Evolutionary conservation across 2,888 invertebrate genomes (phyloP), one percentile per base, ranked within the genome.

Genomic region (Oscheius onirici): DNA sequence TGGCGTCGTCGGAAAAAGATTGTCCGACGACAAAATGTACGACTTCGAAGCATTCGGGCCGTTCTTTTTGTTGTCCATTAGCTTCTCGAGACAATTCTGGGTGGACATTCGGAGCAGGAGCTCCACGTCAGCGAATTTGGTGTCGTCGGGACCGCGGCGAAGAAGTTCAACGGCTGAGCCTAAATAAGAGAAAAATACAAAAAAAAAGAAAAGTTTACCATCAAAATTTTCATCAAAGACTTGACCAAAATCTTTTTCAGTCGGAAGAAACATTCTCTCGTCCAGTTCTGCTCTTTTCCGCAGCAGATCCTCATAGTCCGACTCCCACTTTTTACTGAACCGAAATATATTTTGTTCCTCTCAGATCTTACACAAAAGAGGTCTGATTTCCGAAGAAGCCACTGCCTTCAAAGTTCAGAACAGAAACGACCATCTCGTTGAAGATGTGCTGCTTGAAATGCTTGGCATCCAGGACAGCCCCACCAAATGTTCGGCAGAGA

Each of bases 211-310:
- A 87, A 71, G n/a, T n/a, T n/a, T 20, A 83, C 80, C 74, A 69
- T 83, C 83, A 61, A 79, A 76, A 20, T 77, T 55, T 34, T 57
- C 49, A 52, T 69, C 55, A 49, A 69, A 71, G 15, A 73, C 51
- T n/a, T 70, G 75, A 20, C 70, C 58, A 2, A 76, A 61, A 41
- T 69, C 54, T 0, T 34, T 49, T 24, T 49, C 46, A 3, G 26
- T 11, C 13, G 78, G 73, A 2, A 85, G 60, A 90, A 97, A 95
- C 89, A 97, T 94, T 86, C 96, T 91, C 89, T 99, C 97, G 88
- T 99, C 97, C 89, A 97, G 94, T 88, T 96, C 95, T 0, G 96
- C 95, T 74, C 93, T 93, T 88, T 92, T 94, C 46, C 95, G 90
- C 26, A 97, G 93, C 88, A 93, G 94, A 66, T 93, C 93, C 88